These are phyloP conservation scores for Trissoscelio sp. DNA, from an alignment of 2,888 invertebrate species.

Conservation along the genomic window DNA sequence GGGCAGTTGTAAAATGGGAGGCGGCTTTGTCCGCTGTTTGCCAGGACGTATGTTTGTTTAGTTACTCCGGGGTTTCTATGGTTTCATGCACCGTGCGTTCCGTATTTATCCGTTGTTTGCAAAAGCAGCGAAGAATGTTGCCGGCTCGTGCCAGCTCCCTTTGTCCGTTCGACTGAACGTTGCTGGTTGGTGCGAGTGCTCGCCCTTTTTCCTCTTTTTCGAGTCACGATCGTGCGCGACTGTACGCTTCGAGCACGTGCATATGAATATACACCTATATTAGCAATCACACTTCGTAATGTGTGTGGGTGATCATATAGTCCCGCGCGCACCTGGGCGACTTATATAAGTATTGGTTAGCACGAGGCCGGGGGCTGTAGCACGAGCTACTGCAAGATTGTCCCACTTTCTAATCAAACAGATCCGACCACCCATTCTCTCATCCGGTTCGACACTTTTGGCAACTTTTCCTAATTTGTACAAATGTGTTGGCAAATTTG, in stretches of 20 bases:
- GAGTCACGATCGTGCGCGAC: constrained; percentile 46
- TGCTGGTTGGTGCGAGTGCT: constrained; percentile 28
- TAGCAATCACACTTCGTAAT: constrained; percentile 35
- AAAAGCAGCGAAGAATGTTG: constrained; percentile 59
- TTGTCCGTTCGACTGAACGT: constrained; percentile 44
- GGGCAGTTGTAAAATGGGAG: too few species aligned
- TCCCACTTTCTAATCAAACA: constrained; percentile 81
- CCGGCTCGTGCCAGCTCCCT: constrained; percentile 65
- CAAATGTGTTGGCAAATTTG: background rate
- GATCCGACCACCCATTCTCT: constrained; percentile 70
- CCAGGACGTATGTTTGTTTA: constrained; percentile 44
- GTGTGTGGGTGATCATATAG: constrained; percentile 54
- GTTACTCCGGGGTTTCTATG: constrained; percentile 26
- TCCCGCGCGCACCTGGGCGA: constrained; percentile 43
- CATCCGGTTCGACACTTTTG: constrained; percentile 34
- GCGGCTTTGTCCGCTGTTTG: constrained; percentile 40
- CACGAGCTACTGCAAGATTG: constrained; percentile 76
- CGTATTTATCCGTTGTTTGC: constrained; percentile 49
- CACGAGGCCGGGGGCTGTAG: constrained; percentile 74
- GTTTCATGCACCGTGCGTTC: constrained; percentile 20
- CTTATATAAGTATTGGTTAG: constrained; percentile 76
- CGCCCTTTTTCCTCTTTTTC: constrained; percentile 49
- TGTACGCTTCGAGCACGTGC: constrained; percentile 27
- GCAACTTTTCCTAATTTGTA: constrained; percentile 16
- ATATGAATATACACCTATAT: constrained; percentile 37